These are phyloP conservation scores for Pollachius pollachius DNA, from an alignment of 2,113 vertebrate genomes.

Conservation along the genomic window DNA sequence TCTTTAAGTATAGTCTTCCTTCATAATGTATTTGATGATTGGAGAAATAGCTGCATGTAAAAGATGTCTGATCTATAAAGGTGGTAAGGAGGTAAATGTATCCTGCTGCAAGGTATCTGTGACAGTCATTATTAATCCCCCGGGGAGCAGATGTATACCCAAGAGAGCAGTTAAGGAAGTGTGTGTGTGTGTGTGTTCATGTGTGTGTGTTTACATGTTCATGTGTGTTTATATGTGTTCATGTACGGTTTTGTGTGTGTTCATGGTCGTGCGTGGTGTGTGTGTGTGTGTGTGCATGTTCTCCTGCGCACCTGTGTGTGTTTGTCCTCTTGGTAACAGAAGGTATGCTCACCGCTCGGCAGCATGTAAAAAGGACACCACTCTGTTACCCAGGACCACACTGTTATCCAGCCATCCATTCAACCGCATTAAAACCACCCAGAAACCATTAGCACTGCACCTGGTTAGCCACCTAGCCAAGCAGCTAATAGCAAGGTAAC, in stretches of 20 bases:
- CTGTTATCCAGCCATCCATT: slow-evolving; percentile 5
- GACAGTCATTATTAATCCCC: slow-evolving; percentile 25
- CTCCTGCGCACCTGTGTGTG: too few relatives aligned
- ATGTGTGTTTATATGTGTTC: too few relatives aligned
- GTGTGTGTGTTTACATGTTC: too few relatives aligned
- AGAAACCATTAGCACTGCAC: too few relatives aligned
- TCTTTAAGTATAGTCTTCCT: background rate
- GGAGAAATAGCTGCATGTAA: background rate
- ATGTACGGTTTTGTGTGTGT: background rate
- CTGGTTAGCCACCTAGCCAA: too few relatives aligned
- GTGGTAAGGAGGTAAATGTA: background rate
- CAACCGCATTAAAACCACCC: background rate
- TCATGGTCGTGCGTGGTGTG: slow-evolving; percentile 3
- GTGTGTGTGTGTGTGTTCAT: too few relatives aligned
- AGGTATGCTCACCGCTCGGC: slow-evolving; percentile 20
- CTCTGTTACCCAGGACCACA: background rate
- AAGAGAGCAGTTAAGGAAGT: slow-evolving; percentile 17
- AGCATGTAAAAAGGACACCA: too few relatives aligned
- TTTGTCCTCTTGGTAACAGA: slow-evolving; percentile 45
- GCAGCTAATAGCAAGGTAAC: too few relatives aligned
- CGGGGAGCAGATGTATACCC: slow-evolving; percentile 16
- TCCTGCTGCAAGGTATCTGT: slow-evolving; percentile 7
- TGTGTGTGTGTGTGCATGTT: background rate
- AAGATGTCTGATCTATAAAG: background rate
- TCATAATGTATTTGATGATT: background rate